Base-by-base conservation (phyloP, 2,888 invertebrate genomes). In the Phaonia tiefii region DNA sequence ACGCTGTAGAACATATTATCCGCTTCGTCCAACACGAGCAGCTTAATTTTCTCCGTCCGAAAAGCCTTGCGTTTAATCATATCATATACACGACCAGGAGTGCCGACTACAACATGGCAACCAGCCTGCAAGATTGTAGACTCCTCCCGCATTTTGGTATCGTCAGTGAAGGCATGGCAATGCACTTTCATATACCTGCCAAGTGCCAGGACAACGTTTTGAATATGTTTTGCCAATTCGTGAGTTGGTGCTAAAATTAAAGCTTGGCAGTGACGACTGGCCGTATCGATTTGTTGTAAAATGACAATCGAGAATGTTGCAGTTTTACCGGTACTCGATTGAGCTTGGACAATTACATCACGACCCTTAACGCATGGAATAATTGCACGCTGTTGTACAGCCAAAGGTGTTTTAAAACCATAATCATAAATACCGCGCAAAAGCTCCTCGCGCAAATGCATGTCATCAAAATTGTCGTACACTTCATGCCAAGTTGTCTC, bases 301-400 rank as follows among this genome's bases (percentile, higher is more conserved):
- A 99, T 99, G 78, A 99, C 98, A 92, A 99, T 98, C 74, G 99
- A 98, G 92, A 99, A 99, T 37, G 99, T 99, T 83, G 99, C 99
- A 71, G 99, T 99, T 92, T 99, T 99, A 85, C 99, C 99, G 91
- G 99, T 99, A 91, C 96, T 99, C 86, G 99, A 99, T 93, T 99
- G 99, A 85, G 99, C 99, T 92, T 99, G 99, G 87, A 99, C 99
- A 92, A 99, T 99, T 81, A 99, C 99, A 92, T 99, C 99, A 89
- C 95, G 95, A 79, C 98, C 98, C 91, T 95, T 95, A 83, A 97
- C 96, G 92, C 99, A 99, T 78, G 99, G 99, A 92, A 99, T 95
- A 90, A 99, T 99, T 84, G 99, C 99, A 89, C 99, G 95, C 91
- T 99, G 99, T 91, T 99, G 99, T 90, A 99, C 99, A 85, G 99